Evolutionary conservation across 1,140 invertebrate species (phyloP), one percentile per base, ranked within the genome.

Genomic region (Steinernema feltiae): DNA sequence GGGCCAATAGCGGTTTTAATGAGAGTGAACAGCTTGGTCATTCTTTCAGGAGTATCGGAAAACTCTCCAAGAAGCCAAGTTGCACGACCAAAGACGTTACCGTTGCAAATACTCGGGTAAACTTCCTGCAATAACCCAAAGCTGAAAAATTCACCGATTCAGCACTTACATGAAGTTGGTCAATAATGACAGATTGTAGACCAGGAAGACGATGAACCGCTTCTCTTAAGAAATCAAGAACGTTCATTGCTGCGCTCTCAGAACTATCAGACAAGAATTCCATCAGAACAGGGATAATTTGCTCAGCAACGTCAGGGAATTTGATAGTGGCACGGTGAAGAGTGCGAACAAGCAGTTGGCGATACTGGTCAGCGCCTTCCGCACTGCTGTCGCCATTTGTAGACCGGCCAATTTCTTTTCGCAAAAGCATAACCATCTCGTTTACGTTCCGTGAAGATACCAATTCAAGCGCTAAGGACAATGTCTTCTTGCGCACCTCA

Each of bases 261-360:
- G 94, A 94, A 63, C 91, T 93, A 87, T 98, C 96, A 0, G 93
- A 92, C n/a, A 99, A 88, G 87, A 98, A 95, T 86, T 98, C 96
- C 80, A 95, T 92, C 73, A 99, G 88, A 46, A 97, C 93, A 32
- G 94, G 95, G 80, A 98, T 95, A 69, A 98, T 94, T 73, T 92
- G 92, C 70, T 90, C 90, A 24, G 95, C 95, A 71, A 98, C 94
- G 88, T 99, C 96, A 1, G 97, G 95, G 88, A 99, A 99, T 90
- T 95, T 97, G 78, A 98, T 94, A 74, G 93, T 94, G 84, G 94
- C 96, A 17, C 92, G 90, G 88, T 99, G 96, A 73, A 99, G 87
- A 7, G 95, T 98, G 75, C 94, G 90, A 31, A 99, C 96, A 18
- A 99, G 89, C 63, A 98, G 89, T 88, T 98, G 97, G 0, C 95